Base-by-base conservation (phyloP, 2,797 vertebrate genomes). In the Peromyscus nudipes region DNA sequence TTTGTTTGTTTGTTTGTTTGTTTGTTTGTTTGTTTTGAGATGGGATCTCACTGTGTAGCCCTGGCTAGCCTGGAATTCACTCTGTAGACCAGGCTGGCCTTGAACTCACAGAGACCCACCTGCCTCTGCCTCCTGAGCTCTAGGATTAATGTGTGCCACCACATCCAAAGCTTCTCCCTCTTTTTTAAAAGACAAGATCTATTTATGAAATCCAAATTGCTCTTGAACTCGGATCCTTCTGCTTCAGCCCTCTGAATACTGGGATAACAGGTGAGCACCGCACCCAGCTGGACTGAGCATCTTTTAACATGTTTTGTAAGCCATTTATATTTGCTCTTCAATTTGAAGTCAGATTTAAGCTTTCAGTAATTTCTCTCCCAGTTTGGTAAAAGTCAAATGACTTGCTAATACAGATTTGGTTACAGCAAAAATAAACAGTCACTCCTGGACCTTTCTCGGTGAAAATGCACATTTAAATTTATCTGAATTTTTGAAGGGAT, bases 301-400 rank as follows among this genome's bases (percentile, higher is more conserved):
- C 60, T 91, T 87, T 80, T 55, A 86, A 81, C 0, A 49, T 75
- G 46, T 37, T 65, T 71, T n/a, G 43, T 29, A 37, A 85, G 12
- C 73, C 19, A 27, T 46, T 86, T 85, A 92, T 29, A 65, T 76
- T 92, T 37, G 73, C 29, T n/a, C 37, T 81, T 80, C 80, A 60
- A 71, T 86, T 13, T 49, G 57, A 85, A 77, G 71, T 83, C 46
- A 29, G 23, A 84, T 29, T 88, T 82, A 43, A 65, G 40, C 49
- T 88, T 82, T 76, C n/a, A 49, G 19, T 40, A 19, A 4, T 76
- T 82, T 75, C 89, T 46, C 5, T 21, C 17, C 60, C 40, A 60
- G 21, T 83, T 91, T 89, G 77, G 55, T 43, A 91, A 96, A 89
- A 79, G 92, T 77, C 60, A 71, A 73, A 62, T 77, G 29, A 62